A percentile compares a stretch with the other conserved stretches of the same genome.
These are phyloP conservation scores for Orthonevra nobilis DNA, from an alignment of 2,888 invertebrate species.

Conservation along the genomic window DNA sequence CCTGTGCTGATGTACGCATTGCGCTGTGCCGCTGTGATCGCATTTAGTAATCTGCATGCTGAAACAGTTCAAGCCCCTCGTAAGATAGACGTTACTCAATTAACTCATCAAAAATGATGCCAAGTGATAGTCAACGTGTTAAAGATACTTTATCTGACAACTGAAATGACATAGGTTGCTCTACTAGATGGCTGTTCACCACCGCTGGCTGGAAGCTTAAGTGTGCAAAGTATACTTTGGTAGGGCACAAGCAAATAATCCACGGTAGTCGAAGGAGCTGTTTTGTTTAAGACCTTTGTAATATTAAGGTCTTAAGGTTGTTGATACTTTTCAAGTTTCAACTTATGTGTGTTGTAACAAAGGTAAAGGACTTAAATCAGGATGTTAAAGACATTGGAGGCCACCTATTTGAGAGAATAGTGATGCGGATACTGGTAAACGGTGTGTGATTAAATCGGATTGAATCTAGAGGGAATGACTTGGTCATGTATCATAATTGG, in stretches of 20 bases:
- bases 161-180: constrained; percentile 63
- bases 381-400: constrained; percentile 27
- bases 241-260: constrained; percentile 34
- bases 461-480: too few species aligned
- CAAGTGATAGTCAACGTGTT: constrained; percentile 66
- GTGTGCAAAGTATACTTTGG: constrained; percentile 25
- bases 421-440: too few species aligned
- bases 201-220: constrained; percentile 15
- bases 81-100: constrained; percentile 66
- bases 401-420: constrained; percentile 33
- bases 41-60: constrained; percentile 37
- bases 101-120: constrained; percentile 67
- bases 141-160: constrained; percentile 67
- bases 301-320: constrained; percentile 54
- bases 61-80: constrained; percentile 44
- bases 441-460: too few species aligned
- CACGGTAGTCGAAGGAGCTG: constrained; percentile 57
- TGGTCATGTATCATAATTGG: too few species aligned
- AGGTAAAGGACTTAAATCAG: neutral
- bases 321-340: constrained; percentile 34
- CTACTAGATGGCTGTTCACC: neutral
- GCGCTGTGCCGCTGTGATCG: neutral
- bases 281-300: constrained; percentile 55
- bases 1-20: constrained; percentile 23
- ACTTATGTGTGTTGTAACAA: neutral